Conservation (phyloP, 1,140 invertebrate genomes). For the Halesus radiatus region DNA sequence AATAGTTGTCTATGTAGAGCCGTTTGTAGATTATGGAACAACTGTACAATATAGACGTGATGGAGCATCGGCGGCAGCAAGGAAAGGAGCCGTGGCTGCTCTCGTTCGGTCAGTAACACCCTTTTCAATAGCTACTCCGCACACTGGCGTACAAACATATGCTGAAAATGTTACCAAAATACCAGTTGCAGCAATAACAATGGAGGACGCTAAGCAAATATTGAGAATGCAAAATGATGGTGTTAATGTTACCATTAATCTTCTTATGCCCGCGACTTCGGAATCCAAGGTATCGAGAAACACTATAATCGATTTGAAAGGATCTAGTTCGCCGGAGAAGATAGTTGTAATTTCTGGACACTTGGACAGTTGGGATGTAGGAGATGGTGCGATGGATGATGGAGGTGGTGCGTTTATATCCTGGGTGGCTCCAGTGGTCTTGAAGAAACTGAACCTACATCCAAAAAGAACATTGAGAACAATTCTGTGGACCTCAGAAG, state of each 20-base stretch:
- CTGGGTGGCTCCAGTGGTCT: constrained; percentile 76
- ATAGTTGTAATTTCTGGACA: constrained; percentile 83
- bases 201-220: constrained; percentile 81
- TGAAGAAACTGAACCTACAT: constrained; percentile 74
- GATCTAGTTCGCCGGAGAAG: constrained; percentile 68
- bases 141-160: constrained; percentile 76
- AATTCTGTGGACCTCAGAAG: constrained; percentile 85
- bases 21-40: constrained; percentile 73
- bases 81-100: constrained; percentile 78
- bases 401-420: constrained; percentile 83
- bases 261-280: constrained; percentile 60
- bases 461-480: constrained; percentile 79
- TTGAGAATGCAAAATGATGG: constrained; percentile 71
- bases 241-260: constrained; percentile 60
- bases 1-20: constrained; percentile 80
- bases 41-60: constrained; percentile 70
- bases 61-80: constrained; percentile 75
- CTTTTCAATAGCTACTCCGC: constrained; percentile 76
- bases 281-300: constrained; percentile 72
- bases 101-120: constrained; percentile 80
- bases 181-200: constrained; percentile 80
- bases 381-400: constrained; percentile 86
- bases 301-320: constrained; percentile 76
- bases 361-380: constrained; percentile 87
- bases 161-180: constrained; percentile 73